Conservation (phyloP, 2,797 vertebrate genomes). For the Chromobotia macracanthus region DNA sequence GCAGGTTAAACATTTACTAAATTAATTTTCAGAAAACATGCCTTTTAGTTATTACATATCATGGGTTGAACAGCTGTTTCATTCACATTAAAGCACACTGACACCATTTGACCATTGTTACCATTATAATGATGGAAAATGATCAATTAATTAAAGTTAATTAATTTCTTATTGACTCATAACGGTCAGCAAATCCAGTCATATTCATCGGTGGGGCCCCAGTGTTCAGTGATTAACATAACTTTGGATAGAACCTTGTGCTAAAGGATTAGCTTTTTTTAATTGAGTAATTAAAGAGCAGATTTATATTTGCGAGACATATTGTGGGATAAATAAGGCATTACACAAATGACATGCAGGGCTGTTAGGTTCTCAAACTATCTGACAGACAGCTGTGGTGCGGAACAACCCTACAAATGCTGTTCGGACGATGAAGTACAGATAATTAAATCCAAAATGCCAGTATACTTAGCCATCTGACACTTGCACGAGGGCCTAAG, state of each 20-base stretch:
- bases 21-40: constrained; percentile 63
- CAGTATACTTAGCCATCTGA: constrained; percentile 68
- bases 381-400: constrained; percentile 77
- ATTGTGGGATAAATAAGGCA: constrained; percentile 80
- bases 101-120: constrained; percentile 67
- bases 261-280: constrained; percentile 70
- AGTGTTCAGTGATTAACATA: too few species aligned
- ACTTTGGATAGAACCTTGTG: constrained; percentile 72
- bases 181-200: constrained; percentile 68
- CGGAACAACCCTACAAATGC: constrained; percentile 31
- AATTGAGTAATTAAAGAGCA: constrained; percentile 78
- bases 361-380: constrained; percentile 68
- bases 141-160: constrained; percentile 82
- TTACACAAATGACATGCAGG: constrained; percentile 69
- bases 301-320: constrained; percentile 74
- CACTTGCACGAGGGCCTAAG: constrained; percentile 55
- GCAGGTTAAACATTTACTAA: constrained; percentile 70
- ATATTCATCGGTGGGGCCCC: constrained; percentile 59
- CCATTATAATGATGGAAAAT: constrained; percentile 82
- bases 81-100: constrained; percentile 61
- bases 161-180: constrained; percentile 75
- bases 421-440: constrained; percentile 40
- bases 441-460: constrained; percentile 72
- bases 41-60: constrained; percentile 71
- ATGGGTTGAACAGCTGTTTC: constrained; percentile 75